These are phyloP conservation scores for Adelognathus sp. DNA, from an alignment of 2,888 invertebrate species.

Conservation along the genomic window DNA sequence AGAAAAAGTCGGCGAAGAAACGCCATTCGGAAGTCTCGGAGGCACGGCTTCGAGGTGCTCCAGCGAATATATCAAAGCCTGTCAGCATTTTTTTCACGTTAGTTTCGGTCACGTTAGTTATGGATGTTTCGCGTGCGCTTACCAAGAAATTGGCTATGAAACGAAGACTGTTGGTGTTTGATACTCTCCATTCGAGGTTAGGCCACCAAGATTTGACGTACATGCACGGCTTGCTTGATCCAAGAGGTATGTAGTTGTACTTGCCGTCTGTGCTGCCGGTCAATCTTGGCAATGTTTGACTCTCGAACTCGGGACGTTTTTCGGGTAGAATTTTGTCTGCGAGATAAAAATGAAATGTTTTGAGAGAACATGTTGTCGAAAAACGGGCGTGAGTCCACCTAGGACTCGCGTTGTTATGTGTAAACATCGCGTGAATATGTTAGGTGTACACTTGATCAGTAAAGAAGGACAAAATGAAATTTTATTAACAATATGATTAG, in stretches of 20 bases:
- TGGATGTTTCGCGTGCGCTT: constrained; percentile 64
- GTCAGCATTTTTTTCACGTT: background rate
- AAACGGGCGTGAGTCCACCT: too few species aligned
- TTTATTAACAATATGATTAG: too few species aligned
- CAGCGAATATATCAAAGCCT: background rate
- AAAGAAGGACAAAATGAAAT: too few species aligned
- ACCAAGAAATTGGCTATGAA: constrained; percentile 85
- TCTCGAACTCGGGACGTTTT: constrained; percentile 66
- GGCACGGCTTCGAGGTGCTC: background rate
- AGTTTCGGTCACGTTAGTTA: background rate
- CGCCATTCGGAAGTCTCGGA: background rate
- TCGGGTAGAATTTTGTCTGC: constrained; percentile 69
- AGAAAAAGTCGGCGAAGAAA: constrained; percentile 2
- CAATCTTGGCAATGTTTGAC: constrained; percentile 79
- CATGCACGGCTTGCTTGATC: constrained; percentile 86
- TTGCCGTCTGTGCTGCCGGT: constrained; percentile 81
- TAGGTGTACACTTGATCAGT: too few species aligned
- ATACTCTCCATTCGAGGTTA: constrained; percentile 86
- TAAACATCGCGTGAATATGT: too few species aligned
- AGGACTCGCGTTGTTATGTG: too few species aligned
- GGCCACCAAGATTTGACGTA: constrained; percentile 85
- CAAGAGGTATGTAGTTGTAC: constrained; percentile 80
- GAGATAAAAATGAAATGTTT: background rate
- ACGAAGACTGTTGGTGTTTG: constrained; percentile 86
- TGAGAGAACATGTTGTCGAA: too few species aligned